A percentile compares a stretch with the other conserved stretches of the same genome.
These are phyloP conservation scores for Bombycilla garrulus DNA, from an alignment of 2,113 vertebrate genomes.

Conservation along the genomic window DNA sequence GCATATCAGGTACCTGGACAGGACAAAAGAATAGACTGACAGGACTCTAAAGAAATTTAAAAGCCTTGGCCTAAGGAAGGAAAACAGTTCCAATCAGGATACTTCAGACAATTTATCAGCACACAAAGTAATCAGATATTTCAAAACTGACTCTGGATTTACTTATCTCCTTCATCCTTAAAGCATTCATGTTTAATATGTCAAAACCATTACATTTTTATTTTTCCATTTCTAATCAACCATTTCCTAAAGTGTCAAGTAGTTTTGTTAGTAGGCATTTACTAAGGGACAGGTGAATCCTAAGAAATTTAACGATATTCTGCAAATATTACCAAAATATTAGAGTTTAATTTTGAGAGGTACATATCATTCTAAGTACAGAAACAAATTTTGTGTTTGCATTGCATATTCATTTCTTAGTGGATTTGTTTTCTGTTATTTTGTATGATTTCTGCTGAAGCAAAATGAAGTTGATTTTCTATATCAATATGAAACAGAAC, in stretches of 20 bases:
- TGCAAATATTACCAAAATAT: neutral
- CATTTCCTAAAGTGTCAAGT: neutral
- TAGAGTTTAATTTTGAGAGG: neutral
- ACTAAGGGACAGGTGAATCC: neutral
- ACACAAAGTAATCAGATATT: neutral
- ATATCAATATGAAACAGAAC: neutral
- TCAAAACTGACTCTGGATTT: neutral
- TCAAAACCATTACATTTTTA: neutral
- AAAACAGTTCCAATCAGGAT: neutral
- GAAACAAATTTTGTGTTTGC: neutral
- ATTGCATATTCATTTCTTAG: neutral
- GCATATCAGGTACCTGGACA: no score
- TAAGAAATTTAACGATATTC: neutral
- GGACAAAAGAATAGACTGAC: neutral
- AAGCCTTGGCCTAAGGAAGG: neutral
- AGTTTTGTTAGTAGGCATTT: neutral
- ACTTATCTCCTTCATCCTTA: neutral
- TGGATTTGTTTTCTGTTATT: neutral
- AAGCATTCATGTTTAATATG: neutral
- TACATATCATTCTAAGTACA: neutral
- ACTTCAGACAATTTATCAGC: neutral
- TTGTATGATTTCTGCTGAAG: neutral
- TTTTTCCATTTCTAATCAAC: neutral
- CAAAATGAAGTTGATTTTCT: neutral
- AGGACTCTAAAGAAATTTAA: neutral